Percentiles rank a stretch among this genome's conserved stretches.
Evolutionary conservation across 2,797 vertebrate genomes (phyloP).

Genomic region (Hephaestus fuliginosus): DNA sequence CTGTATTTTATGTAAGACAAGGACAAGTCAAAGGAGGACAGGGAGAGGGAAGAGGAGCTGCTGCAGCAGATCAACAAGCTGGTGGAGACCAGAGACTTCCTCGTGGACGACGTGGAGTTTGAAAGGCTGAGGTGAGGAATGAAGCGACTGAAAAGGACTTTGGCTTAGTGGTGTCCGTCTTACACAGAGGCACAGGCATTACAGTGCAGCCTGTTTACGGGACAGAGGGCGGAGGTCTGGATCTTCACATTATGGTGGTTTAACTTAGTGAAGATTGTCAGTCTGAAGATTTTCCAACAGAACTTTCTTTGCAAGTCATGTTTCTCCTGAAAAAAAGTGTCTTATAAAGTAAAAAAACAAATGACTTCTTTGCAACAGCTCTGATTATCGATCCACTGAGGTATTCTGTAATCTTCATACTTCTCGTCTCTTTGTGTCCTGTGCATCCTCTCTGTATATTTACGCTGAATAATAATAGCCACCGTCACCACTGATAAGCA

Average conservation of each 20-base stretch:
- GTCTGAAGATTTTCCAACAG: not conserved
- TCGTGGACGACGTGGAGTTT: conserved; percentile 94
- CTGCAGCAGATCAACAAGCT: conserved; percentile 92
- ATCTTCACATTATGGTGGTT: not conserved
- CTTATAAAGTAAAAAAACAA: not conserved
- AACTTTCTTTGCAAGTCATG: not conserved
- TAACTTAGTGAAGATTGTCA: not conserved
- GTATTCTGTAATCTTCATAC: not conserved
- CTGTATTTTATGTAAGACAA: conserved; percentile 71
- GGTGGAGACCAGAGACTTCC: conserved; percentile 93
- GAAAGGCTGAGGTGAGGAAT: conserved; percentile 90
- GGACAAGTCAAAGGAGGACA: conserved; percentile 87
- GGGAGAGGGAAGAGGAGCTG: conserved; percentile 88
- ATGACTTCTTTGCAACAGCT: not conserved
- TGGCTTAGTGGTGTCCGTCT: not conserved
- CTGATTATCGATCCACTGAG: not conserved
- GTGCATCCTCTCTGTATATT: not conserved
- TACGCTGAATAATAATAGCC: not conserved
- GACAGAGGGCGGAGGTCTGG: too few relatives aligned
- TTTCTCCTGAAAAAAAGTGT: not conserved
- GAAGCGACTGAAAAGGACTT: not conserved
- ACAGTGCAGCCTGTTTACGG: too few relatives aligned
- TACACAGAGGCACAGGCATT: too few relatives aligned
- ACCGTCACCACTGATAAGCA: conserved; percentile 23
- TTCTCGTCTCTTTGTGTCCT: not conserved